A percentile compares a stretch with the other conserved stretches of the same genome.
Evolutionary conservation across 2,797 vertebrate genomes (phyloP).

Genomic region (Holocentrus rufus): DNA sequence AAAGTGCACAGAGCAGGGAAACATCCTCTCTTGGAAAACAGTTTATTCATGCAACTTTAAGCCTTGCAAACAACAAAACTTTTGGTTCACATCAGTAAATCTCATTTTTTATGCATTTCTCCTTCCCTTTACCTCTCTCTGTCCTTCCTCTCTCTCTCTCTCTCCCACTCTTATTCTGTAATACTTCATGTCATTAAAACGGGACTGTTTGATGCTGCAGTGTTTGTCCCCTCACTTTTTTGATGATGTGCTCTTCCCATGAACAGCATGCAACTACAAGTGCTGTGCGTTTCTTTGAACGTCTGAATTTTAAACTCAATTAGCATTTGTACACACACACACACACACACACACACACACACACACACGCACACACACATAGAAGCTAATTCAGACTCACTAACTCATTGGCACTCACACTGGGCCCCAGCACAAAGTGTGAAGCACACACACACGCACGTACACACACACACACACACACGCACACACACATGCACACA

Average conservation of each 20-base stretch:
- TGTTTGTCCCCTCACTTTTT: slow-evolving; percentile 35
- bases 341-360: slow-evolving; percentile 6
- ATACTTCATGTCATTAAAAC: slow-evolving; percentile 38
- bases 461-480: slow-evolving; percentile 36
- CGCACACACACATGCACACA: background rate
- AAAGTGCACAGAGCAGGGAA: no score
- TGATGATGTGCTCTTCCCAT: slow-evolving; percentile 50
- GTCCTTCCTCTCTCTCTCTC: slow-evolving; percentile 10
- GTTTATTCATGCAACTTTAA: background rate
- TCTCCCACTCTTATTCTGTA: background rate
- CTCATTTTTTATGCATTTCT: slow-evolving; percentile 7
- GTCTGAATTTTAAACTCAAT: slow-evolving; percentile 66
- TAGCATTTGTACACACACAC: slow-evolving; percentile 41
- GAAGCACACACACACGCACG: no score
- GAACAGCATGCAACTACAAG: slow-evolving; percentile 50
- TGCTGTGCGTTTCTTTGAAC: slow-evolving; percentile 59
- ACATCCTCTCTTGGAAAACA: no score
- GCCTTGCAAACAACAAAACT: background rate
- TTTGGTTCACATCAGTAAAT: background rate
- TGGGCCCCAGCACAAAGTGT: slow-evolving; percentile 40
- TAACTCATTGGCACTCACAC: background rate
- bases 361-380: background rate
- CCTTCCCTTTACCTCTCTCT: slow-evolving; percentile 1
- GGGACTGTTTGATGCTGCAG: slow-evolving; percentile 60
- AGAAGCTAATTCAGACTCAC: slow-evolving; percentile 5